Conservation (phyloP, 2,888 invertebrate species). For the Ramazzottius varieornatus region DNA sequence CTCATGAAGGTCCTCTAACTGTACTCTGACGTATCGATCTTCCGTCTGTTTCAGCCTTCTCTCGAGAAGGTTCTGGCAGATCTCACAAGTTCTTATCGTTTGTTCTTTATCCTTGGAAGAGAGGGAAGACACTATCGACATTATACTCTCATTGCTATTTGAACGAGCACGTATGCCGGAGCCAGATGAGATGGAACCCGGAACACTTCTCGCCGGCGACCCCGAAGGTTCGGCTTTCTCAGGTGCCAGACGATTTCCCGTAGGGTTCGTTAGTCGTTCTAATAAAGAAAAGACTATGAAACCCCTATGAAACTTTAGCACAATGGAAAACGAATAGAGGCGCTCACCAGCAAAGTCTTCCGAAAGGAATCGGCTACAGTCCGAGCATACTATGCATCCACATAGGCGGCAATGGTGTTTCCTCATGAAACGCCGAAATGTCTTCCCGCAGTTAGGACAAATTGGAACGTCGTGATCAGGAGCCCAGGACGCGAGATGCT, state of each 20-base stretch:
- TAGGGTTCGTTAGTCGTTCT: not conserved
- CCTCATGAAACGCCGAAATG: conserved; percentile 52
- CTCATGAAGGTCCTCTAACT: conserved; percentile 52
- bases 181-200: not conserved
- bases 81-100: conserved; percentile 23
- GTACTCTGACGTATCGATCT: conserved; percentile 47
- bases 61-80: conserved; percentile 37
- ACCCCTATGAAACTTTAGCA: too few species aligned
- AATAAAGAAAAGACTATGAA: too few species aligned
- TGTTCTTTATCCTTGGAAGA: conserved; percentile 43
- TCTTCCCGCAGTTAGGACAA: conserved; percentile 67
- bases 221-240: not conserved
- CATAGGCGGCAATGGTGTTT: conserved; percentile 66
- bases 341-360: conserved; percentile 37
- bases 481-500: conserved; percentile 57
- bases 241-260: not conserved
- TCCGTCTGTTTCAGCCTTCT: conserved; percentile 50
- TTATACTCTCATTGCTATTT: not conserved
- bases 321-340: too few species aligned
- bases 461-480: conserved; percentile 63
- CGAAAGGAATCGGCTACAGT: conserved; percentile 60
- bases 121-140: conserved; percentile 3
- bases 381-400: conserved; percentile 69
- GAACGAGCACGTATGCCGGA: not conserved
- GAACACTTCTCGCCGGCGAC: too few species aligned